Percentiles rank a stretch among this genome's conserved stretches.
Evolutionary conservation across 2,113 vertebrate species (phyloP).

Genomic region (Cyphomyrus plagiostoma): DNA sequence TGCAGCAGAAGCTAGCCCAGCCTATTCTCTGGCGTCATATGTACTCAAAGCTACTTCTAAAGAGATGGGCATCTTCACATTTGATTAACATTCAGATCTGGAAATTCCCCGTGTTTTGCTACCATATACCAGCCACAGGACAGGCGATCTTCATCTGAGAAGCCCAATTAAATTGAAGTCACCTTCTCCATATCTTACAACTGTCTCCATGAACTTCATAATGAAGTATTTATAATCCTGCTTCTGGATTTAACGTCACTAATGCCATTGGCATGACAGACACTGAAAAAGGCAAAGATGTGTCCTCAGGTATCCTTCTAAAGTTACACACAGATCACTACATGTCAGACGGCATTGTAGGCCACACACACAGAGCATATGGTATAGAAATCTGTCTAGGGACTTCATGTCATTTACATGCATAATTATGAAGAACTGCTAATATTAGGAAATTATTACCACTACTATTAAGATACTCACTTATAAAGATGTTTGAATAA

Average conservation of each 20-base stretch:
- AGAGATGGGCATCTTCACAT: neutral
- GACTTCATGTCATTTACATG: neutral
- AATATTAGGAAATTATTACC: neutral
- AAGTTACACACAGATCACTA: neutral
- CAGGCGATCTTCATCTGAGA: neutral
- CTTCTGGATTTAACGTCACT: neutral
- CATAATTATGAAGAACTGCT: neutral
- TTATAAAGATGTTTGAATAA: neutral
- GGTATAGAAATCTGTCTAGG: neutral
- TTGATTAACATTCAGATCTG: neutral
- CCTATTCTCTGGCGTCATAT: neutral
- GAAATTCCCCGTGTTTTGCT: neutral
- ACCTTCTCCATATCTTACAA: neutral
- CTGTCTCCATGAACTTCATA: neutral
- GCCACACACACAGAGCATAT: neutral
- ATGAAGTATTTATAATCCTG: neutral
- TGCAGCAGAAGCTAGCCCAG: neutral
- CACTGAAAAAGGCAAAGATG: neutral
- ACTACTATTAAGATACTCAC: neutral
- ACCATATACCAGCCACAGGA: neutral
- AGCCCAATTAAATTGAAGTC: neutral
- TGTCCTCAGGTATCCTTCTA: neutral
- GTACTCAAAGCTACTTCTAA: neutral
- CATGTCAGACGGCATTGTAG: neutral
- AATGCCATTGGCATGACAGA: neutral